Percentiles rank a stretch among this genome's conserved stretches.
phyloP scores from a whole-genome alignment of 1,140 invertebrate species.

The Nebria ingens region DNA sequence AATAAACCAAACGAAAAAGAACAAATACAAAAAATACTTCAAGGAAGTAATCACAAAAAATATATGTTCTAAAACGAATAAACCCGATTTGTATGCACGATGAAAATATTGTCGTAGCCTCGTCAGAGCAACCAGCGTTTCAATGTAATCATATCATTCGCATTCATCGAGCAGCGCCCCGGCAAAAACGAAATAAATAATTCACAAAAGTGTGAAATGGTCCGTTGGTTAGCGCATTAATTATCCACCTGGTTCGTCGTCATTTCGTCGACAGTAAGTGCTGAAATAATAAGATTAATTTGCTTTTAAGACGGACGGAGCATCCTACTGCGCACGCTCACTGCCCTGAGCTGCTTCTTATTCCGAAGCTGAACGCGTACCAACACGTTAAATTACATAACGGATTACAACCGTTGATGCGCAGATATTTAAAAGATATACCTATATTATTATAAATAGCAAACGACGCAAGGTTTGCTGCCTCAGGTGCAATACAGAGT shows the following conservation, averaged over 20 bases:
- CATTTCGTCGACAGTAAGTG: background rate
- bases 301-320: background rate
- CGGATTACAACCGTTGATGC: background rate
- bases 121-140: background rate
- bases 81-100: too few species aligned
- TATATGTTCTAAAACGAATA: too few species aligned
- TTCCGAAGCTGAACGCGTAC: too few species aligned
- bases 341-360: background rate
- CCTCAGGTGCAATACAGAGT: too few species aligned
- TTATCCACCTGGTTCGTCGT: slow-evolving; percentile 1
- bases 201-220: background rate
- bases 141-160: background rate
- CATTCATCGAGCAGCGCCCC: too few species aligned
- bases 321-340: background rate
- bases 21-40: too few species aligned
- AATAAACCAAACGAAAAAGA: too few species aligned
- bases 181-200: background rate
- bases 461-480: too few species aligned
- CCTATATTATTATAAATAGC: too few species aligned
- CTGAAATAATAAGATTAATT: slow-evolving; percentile 9
- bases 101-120: too few species aligned
- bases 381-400: background rate
- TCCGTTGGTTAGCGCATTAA: slow-evolving; percentile 2
- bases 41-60: too few species aligned
- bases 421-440: background rate